phyloP scores from a whole-genome alignment of 1,140 invertebrate species.

The Drosophila nebulosa region DNA sequence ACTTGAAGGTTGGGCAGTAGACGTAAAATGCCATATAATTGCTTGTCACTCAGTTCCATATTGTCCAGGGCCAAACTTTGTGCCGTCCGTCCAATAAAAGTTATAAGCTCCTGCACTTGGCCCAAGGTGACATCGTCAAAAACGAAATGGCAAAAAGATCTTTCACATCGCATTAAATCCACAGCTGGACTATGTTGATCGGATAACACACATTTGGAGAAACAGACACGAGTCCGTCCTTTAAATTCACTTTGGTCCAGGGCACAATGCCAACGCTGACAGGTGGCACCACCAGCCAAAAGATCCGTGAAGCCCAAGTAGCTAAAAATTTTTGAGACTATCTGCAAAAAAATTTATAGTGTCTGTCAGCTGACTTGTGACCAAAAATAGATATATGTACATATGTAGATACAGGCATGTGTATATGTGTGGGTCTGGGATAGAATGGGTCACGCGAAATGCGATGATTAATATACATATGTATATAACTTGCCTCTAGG shows the following conservation, averaged over 20 bases:
- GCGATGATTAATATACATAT: neutral
- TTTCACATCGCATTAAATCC: constrained; percentile 82
- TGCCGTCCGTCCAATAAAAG: constrained; percentile 80
- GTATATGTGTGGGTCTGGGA: neutral
- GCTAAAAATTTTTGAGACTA: constrained; percentile 84
- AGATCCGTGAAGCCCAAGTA: constrained; percentile 84
- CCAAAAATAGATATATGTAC: constrained; percentile 28
- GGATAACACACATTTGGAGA: constrained; percentile 82
- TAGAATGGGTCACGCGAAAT: constrained; percentile 39
- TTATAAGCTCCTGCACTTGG: constrained; percentile 75
- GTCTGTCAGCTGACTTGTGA: constrained; percentile 68
- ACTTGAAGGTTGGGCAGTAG: constrained; percentile 83
- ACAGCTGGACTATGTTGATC: constrained; percentile 82
- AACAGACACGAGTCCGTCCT: constrained; percentile 82
- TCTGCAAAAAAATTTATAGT: constrained; percentile 80
- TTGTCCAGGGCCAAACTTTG: constrained; percentile 81
- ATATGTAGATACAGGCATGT: neutral
- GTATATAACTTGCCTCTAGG: constrained; percentile 60
- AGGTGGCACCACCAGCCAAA: constrained; percentile 83
- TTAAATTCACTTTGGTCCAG: constrained; percentile 83
- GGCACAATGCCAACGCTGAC: constrained; percentile 84
- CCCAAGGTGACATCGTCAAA: constrained; percentile 84
- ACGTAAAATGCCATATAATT: constrained; percentile 83
- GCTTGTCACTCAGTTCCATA: constrained; percentile 85
- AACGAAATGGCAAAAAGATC: constrained; percentile 83